Percentiles rank a stretch among this genome's conserved stretches.
These are phyloP conservation scores for Phylloscopus whistleri DNA, from an alignment of 2,113 vertebrate species.

Conservation along the genomic window DNA sequence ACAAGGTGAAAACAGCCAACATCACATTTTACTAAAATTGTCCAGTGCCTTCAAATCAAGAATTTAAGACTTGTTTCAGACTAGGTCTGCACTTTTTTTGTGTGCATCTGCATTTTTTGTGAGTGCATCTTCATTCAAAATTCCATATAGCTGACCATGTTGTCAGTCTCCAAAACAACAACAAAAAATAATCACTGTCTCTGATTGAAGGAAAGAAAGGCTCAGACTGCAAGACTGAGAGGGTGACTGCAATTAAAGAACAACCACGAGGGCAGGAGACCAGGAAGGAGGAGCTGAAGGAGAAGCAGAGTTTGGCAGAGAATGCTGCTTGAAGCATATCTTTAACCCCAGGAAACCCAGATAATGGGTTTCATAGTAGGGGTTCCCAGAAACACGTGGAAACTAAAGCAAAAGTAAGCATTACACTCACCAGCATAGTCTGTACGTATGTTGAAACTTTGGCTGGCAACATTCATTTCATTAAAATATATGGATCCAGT, in stretches of 20 bases:
- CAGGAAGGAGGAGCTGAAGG: neutral
- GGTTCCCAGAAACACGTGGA: neutral
- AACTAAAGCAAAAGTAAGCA: neutral
- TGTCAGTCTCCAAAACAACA: neutral
- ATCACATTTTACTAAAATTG: neutral
- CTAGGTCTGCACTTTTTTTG: neutral
- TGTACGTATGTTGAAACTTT: accelerated
- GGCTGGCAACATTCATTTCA: accelerated
- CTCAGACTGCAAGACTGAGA: neutral
- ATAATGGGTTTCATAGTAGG: neutral
- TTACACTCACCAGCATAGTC: slow-evolving; percentile 69
- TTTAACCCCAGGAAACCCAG: neutral
- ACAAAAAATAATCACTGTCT: neutral
- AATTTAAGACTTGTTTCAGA: neutral
- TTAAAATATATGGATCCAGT: accelerated
- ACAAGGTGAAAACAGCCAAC: neutral
- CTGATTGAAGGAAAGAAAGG: neutral
- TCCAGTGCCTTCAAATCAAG: neutral
- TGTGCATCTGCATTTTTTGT: neutral
- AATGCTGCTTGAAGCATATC: neutral
- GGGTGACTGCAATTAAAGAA: neutral
- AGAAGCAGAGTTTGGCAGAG: neutral
- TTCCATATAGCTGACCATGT: neutral
- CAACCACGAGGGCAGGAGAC: neutral
- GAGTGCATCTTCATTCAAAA: neutral